Evolutionary conservation across 2,888 invertebrate species (phyloP), one percentile per base, ranked within the genome.

Genomic region (Zonitis immaculata): DNA sequence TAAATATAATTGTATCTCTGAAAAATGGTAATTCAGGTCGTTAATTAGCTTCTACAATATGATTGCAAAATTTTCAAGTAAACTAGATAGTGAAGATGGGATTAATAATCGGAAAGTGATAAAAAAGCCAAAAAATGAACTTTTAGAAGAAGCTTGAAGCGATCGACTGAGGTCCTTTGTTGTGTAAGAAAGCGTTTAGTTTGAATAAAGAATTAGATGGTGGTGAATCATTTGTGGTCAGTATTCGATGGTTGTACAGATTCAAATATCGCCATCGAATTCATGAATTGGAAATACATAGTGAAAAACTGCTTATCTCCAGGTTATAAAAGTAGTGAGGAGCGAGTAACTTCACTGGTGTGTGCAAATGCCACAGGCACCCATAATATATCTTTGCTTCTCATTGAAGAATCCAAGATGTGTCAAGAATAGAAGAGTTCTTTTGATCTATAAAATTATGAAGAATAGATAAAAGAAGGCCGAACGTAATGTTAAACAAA

Each of bases 51-150:
- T n/a, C n/a, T n/a, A n/a, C n/a, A n/a, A n/a, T n/a, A n/a, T n/a
- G n/a, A n/a, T n/a, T n/a, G n/a, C n/a, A n/a, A 2, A 42, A 42
- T 42, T 42, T 42, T 42, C 4, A 28, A 28, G 28, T 28, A 28
- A 2, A 28, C 28, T 22, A 25, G 48, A 48, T 48, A 14, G 27
- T 42, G 32, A 48, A 48, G 48, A 48, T 14, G 42, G 48, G 14
- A 42, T 16, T 27, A 26, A 22, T 30, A 1, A 44, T 28, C 26
- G 49, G 32, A 49, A 16, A 44, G 26, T 18, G 20, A 50, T 27
- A 12, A 51, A 42, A 16, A 51, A 25, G 27, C 16, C 51, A 12
- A 45, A 51, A 51, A 45, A 45, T 18, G 18, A 45, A 18, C 18
- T 27, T 9, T 45, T 51, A 9, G 39, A 45, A 45, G 39, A 46